Evolutionary conservation across 2,888 invertebrate species (phyloP).

Genomic region (Aleiodes leptofemur): DNA sequence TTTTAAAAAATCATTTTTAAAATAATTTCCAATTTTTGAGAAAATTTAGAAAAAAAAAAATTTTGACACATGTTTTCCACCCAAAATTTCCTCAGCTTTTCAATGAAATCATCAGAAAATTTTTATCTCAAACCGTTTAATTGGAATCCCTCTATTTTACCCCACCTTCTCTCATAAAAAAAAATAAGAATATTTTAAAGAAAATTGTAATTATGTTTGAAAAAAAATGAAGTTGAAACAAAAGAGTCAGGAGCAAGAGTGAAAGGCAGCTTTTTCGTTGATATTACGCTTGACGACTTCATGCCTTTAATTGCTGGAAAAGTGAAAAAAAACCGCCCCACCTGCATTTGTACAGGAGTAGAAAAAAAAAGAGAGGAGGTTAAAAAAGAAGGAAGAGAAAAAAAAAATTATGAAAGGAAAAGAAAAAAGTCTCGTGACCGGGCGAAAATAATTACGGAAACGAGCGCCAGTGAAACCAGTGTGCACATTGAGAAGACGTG

Average conservation of each 20-base stretch:
- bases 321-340: slow-evolving; percentile 31
- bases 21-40: no score
- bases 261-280: slow-evolving; percentile 23
- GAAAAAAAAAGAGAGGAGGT: neutral
- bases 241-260: neutral
- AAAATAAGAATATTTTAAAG: neutral
- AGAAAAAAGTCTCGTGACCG: slow-evolving; percentile 16
- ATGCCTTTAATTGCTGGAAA: slow-evolving; percentile 36
- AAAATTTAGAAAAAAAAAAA: no score
- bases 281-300: slow-evolving; percentile 35
- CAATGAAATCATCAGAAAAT: no score
- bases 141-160: no score
- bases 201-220: slow-evolving; percentile 20
- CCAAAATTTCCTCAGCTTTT: no score
- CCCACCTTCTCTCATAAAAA: neutral
- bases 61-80: no score
- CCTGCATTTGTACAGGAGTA: slow-evolving; percentile 21
- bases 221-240: neutral
- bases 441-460: slow-evolving; percentile 32
- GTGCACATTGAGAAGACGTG: slow-evolving; percentile 27
- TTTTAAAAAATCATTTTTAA: no score
- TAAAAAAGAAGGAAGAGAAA: neutral
- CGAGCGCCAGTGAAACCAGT: slow-evolving; percentile 19
- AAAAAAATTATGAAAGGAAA: slow-evolving; percentile 17
- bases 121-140: no score